These are phyloP conservation scores for Perizoma flavofasciatum DNA, from an alignment of 2,888 invertebrate species.

Conservation along the genomic window DNA sequence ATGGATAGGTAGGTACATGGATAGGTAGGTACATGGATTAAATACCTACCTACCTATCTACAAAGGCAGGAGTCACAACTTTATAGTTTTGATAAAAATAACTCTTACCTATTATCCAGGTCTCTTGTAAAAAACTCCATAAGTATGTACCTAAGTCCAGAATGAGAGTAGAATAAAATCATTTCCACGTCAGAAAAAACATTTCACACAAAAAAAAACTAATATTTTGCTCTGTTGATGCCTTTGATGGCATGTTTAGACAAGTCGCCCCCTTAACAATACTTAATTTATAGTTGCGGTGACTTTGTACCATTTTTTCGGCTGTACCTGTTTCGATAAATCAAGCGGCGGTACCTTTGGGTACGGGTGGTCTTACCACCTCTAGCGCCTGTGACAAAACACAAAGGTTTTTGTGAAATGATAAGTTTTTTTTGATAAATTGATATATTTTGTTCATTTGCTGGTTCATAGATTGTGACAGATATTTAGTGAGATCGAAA, in stretches of 20 bases:
- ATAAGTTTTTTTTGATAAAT: constrained; percentile 25
- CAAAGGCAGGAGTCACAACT: too few species aligned
- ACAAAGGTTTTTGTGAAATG: constrained; percentile 6
- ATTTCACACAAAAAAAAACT: constrained; percentile 15
- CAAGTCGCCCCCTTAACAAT: constrained; percentile 37
- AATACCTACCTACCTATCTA: too few species aligned
- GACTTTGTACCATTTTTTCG: constrained; percentile 26
- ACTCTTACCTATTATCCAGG: background rate
- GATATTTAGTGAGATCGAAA: constrained; percentile 17
- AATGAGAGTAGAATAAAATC: background rate
- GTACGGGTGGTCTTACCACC: constrained; percentile 28
- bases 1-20: too few species aligned
- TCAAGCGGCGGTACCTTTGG: constrained; percentile 23
- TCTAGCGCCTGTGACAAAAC: constrained; percentile 23
- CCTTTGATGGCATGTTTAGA: constrained; percentile 33
- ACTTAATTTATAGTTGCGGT: constrained; percentile 40
- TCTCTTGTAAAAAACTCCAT: background rate
- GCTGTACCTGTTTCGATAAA: constrained; percentile 29
- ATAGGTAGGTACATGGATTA: too few species aligned
- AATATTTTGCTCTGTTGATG: constrained; percentile 24
- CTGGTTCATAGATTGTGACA: constrained; percentile 17
- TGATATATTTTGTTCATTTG: constrained; percentile 20
- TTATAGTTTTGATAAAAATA: background rate
- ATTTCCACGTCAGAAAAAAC: constrained; percentile 13
- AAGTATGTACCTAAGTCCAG: too few species aligned